Base-by-base conservation (phyloP, 2,888 invertebrate genomes). In the Lasioglossum leucozonium region DNA sequence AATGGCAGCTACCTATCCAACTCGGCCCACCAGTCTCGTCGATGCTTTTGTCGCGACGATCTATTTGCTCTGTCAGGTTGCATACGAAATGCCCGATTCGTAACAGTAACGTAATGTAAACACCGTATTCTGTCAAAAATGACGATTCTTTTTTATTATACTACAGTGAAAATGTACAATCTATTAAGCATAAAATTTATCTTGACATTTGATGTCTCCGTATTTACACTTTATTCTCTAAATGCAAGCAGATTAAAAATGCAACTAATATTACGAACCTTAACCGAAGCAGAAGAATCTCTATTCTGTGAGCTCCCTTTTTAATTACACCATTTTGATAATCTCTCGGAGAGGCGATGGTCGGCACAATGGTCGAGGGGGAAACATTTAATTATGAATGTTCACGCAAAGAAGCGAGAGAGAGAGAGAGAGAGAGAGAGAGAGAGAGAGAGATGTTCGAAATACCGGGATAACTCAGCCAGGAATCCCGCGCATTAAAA, bases 401-500 rank as follows among this genome's bases (percentile, higher is more conserved):
- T 42, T 71, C 71, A n/a, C 71, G 34, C 71, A 8, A 40, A 58
- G 22, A n/a, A n/a, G n/a, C n/a, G n/a, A n/a, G n/a, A n/a, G n/a
- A n/a, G n/a, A n/a, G n/a, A n/a, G n/a, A n/a, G n/a, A n/a, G n/a
- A n/a, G n/a, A n/a, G n/a, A n/a, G n/a, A n/a, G n/a, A n/a, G n/a
- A n/a, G n/a, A n/a, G n/a, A n/a, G n/a, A n/a, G n/a, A n/a, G n/a
- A n/a, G 67, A 67, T 67, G 34, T 37, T 67, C 37, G 42, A n/a
- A 37, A 65, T 44, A n/a, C 30, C 13, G 30, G 65, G 22, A 62
- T 44, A 72, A 73, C 26, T 10, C 40, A 26, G 42, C 16, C 47
- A 47, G 62, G 71, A 42, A 71, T 47, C 71, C 51, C 42, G 42
- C 26, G 65, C 62, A n/a, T 76, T 76, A n/a, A 16, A 16, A 72